Conservation (phyloP, 2,113 vertebrate species). For the Equus przewalskii region DNA sequence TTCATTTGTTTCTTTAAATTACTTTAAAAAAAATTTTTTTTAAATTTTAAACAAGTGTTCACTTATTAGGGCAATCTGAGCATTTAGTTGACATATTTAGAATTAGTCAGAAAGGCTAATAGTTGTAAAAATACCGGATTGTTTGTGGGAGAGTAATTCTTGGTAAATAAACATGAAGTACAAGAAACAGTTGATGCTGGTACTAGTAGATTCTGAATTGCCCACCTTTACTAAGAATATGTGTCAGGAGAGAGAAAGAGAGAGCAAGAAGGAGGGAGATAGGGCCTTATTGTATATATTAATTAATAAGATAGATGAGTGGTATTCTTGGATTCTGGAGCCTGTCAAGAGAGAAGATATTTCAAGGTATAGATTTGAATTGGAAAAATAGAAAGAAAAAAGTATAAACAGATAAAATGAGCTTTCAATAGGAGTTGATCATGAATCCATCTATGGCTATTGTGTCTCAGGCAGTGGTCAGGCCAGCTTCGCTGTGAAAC, state of each 20-base stretch:
- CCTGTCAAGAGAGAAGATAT: conserved; percentile 37
- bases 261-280: not conserved
- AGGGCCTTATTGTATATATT: not conserved
- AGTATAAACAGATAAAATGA: not conserved
- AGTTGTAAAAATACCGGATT: conserved; percentile 49
- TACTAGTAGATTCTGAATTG: conserved; percentile 23
- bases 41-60: conserved; percentile 6
- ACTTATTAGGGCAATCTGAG: conserved; percentile 39
- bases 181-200: not conserved
- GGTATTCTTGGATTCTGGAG: conserved; percentile 43
- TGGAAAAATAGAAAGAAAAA: not conserved
- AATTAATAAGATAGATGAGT: not conserved
- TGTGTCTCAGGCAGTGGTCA: conserved; percentile 36
- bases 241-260: conserved; percentile 25
- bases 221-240: not conserved
- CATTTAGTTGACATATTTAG: conserved; percentile 54
- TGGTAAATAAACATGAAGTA: conserved; percentile 43
- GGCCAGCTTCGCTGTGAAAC: conserved; percentile 6
- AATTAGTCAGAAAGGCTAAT: conserved; percentile 47
- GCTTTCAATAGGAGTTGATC: not conserved
- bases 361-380: conserved; percentile 27
- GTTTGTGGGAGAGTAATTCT: conserved; percentile 53
- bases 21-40: not conserved
- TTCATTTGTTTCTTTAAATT: conserved; percentile 46
- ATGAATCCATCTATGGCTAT: not conserved